Evolutionary conservation across 2,113 vertebrate genomes (phyloP).

Genomic region (Neomonachus schauinslandi): DNA sequence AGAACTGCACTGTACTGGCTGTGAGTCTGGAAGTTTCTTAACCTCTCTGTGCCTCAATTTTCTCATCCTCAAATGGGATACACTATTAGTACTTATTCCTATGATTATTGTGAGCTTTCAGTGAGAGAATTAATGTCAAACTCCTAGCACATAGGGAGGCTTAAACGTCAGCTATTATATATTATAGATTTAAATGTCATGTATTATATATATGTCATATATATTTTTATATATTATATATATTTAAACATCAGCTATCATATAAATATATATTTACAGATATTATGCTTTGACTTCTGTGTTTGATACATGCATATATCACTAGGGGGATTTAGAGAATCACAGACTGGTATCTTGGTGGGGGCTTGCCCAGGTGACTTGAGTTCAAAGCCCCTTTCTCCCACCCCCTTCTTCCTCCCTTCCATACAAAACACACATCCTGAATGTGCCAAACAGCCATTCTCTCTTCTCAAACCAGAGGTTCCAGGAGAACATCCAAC

Average conservation of each 20-base stretch:
- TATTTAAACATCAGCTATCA: not conserved
- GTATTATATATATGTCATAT: too few species aligned
- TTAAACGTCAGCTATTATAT: not conserved
- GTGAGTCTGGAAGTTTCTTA: not conserved
- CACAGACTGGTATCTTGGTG: not conserved
- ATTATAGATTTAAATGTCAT: too few species aligned
- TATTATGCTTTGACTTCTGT: not conserved
- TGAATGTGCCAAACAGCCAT: not conserved
- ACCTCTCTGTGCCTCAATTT: not conserved
- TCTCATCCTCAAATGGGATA: not conserved
- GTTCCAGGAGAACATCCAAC: not conserved
- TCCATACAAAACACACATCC: not conserved
- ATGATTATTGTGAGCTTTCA: not conserved
- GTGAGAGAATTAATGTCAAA: not conserved
- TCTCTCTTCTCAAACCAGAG: not conserved
- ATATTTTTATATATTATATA: too few species aligned
- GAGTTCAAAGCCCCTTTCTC: not conserved
- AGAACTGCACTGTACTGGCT: not conserved
- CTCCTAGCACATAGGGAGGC: not conserved
- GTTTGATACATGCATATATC: not conserved
- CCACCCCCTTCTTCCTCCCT: not conserved
- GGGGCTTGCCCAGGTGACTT: not conserved
- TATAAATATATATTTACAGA: not conserved
- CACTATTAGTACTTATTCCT: not conserved
- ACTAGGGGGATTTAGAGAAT: not conserved